Percentiles rank a stretch among this genome's conserved stretches.
Conservation (phyloP, 2,888 invertebrate genomes). For the Scrobipalpa atriplicella region DNA sequence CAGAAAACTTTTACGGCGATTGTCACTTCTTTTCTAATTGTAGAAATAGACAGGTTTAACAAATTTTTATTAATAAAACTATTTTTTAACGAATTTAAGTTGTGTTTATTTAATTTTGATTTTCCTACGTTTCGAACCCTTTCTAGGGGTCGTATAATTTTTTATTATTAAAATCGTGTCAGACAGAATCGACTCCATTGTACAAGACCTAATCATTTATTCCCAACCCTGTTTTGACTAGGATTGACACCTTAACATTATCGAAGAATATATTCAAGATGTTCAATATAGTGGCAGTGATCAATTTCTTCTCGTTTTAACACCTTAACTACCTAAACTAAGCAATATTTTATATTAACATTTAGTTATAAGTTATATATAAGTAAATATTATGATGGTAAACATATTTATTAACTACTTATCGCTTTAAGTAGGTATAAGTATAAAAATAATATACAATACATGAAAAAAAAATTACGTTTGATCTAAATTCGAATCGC, state of each 20-base stretch:
- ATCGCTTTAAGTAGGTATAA: conserved; percentile 16
- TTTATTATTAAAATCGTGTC: not conserved
- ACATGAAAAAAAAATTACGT: not conserved
- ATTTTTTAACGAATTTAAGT: too few species aligned
- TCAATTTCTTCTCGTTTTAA: conserved; percentile 35
- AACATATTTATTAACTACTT: conserved; percentile 17
- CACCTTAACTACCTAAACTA: conserved; percentile 12
- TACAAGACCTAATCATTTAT: conserved; percentile 35
- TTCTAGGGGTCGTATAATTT: too few species aligned
- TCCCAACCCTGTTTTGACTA: conserved; percentile 80
- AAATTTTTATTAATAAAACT: too few species aligned
- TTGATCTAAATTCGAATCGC: not conserved
- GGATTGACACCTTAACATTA: conserved; percentile 71
- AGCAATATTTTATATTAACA: conserved; percentile 22
- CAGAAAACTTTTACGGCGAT: too few species aligned
- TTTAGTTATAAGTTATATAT: conserved; percentile 21
- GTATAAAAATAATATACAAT: conserved; percentile 15
- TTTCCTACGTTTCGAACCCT: too few species aligned
- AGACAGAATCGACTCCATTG: not conserved
- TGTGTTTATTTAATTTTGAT: too few species aligned
- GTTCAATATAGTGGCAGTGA: conserved; percentile 68
- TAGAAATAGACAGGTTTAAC: not conserved
- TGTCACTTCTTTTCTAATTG: not conserved
- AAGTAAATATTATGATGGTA: conserved; percentile 16
- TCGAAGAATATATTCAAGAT: conserved; percentile 46